phyloP scores from a whole-genome alignment of 2,888 invertebrate genomes.

The Lithophane ornitopus region DNA sequence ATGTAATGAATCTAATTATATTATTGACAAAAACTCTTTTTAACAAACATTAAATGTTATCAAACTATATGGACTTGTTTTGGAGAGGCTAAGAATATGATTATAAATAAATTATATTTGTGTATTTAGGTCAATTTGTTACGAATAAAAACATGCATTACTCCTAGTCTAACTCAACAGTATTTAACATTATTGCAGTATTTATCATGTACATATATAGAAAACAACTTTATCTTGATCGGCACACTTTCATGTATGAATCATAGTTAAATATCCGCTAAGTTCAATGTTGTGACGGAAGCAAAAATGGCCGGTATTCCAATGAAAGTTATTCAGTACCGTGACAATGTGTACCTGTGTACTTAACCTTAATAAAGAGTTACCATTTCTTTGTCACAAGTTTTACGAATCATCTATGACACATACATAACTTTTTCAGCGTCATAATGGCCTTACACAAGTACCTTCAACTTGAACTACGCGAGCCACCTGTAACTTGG shows the following conservation, averaged over 20 bases:
- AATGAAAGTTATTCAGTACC: slow-evolving; percentile 24
- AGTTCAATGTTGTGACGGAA: slow-evolving; percentile 29
- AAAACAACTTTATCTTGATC: slow-evolving; percentile 37
- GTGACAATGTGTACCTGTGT: slow-evolving; percentile 5
- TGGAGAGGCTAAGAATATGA: background rate
- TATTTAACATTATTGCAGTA: background rate
- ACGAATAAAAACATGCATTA: background rate
- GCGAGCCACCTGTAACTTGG: slow-evolving; percentile 64
- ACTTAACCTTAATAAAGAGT: slow-evolving; percentile 8
- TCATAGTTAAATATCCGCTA: slow-evolving; percentile 30
- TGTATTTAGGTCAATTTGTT: slow-evolving; percentile 34
- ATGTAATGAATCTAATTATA: background rate
- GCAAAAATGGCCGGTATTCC: slow-evolving; percentile 18
- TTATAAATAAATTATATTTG: background rate
- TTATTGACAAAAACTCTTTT: background rate
- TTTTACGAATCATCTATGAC: slow-evolving; percentile 25
- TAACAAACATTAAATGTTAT: background rate
- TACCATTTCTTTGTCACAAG: slow-evolving; percentile 29
- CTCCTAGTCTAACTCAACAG: background rate
- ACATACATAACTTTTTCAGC: slow-evolving; percentile 8
- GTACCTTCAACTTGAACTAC: slow-evolving; percentile 63
- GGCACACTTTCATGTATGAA: slow-evolving; percentile 44
- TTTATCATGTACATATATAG: background rate
- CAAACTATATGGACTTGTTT: background rate
- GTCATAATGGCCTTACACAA: slow-evolving; percentile 50